Evolutionary conservation across 2,797 vertebrate genomes (phyloP), one percentile per base, ranked within the genome.

Genomic region (Botia almorhae): DNA sequence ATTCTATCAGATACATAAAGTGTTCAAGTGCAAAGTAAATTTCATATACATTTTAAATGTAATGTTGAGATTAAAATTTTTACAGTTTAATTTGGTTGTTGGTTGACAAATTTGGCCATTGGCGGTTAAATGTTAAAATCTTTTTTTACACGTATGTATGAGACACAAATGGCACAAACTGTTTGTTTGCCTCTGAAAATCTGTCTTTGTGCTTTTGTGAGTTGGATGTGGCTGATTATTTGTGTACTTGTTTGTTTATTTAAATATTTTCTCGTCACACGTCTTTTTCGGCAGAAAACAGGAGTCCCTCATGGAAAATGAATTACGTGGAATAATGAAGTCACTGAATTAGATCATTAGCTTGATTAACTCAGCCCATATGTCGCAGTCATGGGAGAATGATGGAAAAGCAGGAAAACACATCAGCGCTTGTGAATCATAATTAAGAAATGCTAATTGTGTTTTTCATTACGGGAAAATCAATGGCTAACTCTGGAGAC

Each of bases 281-380:
- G 71, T 82, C 83, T 79, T 78, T 80, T 82, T 65, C 81, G 17
- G 51, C 69, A 79, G 75, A 67, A 81, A 75, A 80, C 77, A 75
- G 60, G 48, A 76, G 74, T 65, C 79, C 81, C 83, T 86, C 76
- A 74, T 85, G 78, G 78, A 84, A 80, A 85, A 73, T 80, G 80
- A 85, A 88, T 89, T 84, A 86, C 74, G 56, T 72, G 80, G 87
- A 88, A 89, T 89, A 89, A 88, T 61, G 56, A 87, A 77, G 86
- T 86, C 80, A 81, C 67, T 43, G 82, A 87, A 83, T 82, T 84
- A 86, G 84, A 83, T 89, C 68, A 84, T 91, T 92, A 87, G 87
- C 85, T 89, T 91, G 87, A 90, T 91, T 90, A 91, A 90, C 86
- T 82, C 70, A 69, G 72, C 85, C 89, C 89, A 89, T 91, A 90